These are phyloP conservation scores for Philhelius pedissequus DNA, from an alignment of 2,888 invertebrate genomes.

Conservation along the genomic window DNA sequence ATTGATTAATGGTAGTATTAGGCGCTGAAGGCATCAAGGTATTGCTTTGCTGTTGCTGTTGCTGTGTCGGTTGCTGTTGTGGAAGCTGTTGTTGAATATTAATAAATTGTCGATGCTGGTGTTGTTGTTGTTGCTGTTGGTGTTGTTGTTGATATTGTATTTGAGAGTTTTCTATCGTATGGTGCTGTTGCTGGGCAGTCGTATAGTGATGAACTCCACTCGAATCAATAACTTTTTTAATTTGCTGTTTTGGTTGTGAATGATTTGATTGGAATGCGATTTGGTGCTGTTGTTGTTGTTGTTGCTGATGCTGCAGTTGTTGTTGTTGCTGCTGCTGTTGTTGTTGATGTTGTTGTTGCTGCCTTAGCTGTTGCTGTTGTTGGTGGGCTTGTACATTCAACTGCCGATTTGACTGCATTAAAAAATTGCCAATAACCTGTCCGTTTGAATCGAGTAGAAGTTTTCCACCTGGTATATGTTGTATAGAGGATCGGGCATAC, in stretches of 20 bases:
- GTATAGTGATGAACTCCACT: constrained; percentile 66
- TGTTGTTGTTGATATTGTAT: constrained; percentile 72
- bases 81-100: constrained; percentile 61
- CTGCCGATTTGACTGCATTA: constrained; percentile 71
- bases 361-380: constrained; percentile 70
- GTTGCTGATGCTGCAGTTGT: constrained; percentile 69
- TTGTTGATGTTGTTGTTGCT: constrained; percentile 60
- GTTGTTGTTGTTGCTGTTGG: constrained; percentile 70
- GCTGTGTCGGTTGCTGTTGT: constrained; percentile 64
- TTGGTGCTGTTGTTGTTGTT: constrained; percentile 71
- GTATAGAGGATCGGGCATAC: constrained; percentile 70
- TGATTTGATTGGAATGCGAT: constrained; percentile 60
- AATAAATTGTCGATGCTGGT: constrained; percentile 69
- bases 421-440: constrained; percentile 76
- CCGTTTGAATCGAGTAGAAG: constrained; percentile 77
- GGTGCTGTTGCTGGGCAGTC: constrained; percentile 66
- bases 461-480: constrained; percentile 71
- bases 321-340: constrained; percentile 71
- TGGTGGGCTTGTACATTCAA: constrained; percentile 67
- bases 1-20: constrained; percentile 69
- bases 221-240: constrained; percentile 42
- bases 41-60: constrained; percentile 68
- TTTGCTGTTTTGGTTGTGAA: constrained; percentile 55
- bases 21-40: constrained; percentile 67
- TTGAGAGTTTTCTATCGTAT: constrained; percentile 70